Conservation (phyloP, 2,888 invertebrate species). For the Cylindroiulus punctatus region DNA sequence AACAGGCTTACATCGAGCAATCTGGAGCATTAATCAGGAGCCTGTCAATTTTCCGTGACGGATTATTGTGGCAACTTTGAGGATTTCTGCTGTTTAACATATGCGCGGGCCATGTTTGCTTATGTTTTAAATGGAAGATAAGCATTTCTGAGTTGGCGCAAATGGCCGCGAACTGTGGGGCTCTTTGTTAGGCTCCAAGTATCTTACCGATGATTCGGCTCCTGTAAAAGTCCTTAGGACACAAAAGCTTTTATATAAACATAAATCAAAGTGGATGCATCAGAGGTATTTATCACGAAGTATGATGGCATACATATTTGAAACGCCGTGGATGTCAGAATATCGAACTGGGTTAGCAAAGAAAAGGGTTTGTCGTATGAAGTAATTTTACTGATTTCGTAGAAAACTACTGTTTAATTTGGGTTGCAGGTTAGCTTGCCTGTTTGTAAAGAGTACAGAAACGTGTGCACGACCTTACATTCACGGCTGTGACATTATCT, state of each 20-base stretch:
- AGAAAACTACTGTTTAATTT: not conserved
- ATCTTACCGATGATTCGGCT: not conserved
- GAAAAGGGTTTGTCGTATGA: not conserved
- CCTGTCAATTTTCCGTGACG: slow-evolving; percentile 1
- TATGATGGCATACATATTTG: too few relatives aligned
- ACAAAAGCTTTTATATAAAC: not conserved
- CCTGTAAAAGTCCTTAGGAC: not conserved
- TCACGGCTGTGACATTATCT: not conserved
- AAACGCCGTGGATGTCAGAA: not conserved
- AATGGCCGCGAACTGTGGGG: not conserved
- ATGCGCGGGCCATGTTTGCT: not conserved
- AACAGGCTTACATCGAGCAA: not conserved
- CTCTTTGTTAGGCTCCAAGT: not conserved
- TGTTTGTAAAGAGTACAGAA: not conserved
- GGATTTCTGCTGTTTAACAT: slow-evolving; percentile 34
- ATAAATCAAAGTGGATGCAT: slow-evolving; percentile 17
- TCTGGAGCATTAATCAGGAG: slow-evolving; percentile 36
- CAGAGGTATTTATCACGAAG: not conserved
- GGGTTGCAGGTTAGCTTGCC: not conserved
- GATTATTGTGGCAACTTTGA: not conserved
- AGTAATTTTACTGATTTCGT: not conserved
- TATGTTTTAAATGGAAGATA: slow-evolving; percentile 9
- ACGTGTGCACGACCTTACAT: not conserved
- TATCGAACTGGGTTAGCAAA: not conserved
- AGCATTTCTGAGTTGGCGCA: not conserved